Conservation (phyloP, 2,113 vertebrate genomes). For the Prunella himalayana region DNA sequence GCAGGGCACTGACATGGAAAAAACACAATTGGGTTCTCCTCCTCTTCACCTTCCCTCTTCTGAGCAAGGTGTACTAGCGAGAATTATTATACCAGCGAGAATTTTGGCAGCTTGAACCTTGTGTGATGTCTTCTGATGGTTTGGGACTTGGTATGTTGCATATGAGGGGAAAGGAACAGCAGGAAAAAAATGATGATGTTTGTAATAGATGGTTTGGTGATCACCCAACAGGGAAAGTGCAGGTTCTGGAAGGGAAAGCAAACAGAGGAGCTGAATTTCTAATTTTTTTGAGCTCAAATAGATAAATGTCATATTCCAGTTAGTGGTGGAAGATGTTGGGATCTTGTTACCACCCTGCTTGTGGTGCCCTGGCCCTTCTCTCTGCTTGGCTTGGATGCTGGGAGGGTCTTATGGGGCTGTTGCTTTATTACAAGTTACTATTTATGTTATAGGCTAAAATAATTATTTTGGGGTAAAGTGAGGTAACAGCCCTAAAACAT, state of each 20-base stretch:
- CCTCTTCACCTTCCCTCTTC: not conserved
- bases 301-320: not conserved
- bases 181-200: not conserved
- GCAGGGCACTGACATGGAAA: not conserved
- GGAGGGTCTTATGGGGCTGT: no score
- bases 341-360: not conserved
- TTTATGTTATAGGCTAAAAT: not conserved
- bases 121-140: fast-evolving
- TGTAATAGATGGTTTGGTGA: not conserved
- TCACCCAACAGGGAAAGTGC: fast-evolving
- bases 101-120: not conserved
- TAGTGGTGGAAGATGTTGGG: not conserved
- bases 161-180: not conserved
- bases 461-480: not conserved
- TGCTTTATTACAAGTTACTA: not conserved
- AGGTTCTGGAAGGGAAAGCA: not conserved
- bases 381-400: not conserved
- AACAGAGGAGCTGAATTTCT: not conserved
- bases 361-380: not conserved
- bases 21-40: not conserved
- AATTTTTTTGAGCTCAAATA: not conserved
- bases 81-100: fast-evolving
- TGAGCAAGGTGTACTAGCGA: fast-evolving
- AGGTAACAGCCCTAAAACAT: not conserved
- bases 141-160: not conserved